These are phyloP conservation scores for Helicolenus hilgendorfi DNA, from an alignment of 2,797 vertebrate species.

Conservation along the genomic window DNA sequence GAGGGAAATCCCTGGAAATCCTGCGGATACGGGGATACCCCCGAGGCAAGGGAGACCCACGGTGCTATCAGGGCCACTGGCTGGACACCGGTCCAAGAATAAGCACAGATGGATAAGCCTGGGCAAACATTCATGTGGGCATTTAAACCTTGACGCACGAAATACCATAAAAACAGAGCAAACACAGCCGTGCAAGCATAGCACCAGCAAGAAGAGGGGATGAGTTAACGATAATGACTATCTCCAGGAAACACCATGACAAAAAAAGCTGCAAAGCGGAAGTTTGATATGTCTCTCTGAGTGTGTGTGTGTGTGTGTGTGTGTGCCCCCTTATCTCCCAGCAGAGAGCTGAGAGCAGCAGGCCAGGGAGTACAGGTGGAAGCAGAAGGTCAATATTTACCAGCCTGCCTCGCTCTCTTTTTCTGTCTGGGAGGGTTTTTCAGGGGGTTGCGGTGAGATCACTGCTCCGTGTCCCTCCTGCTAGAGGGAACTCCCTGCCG, in stretches of 20 bases:
- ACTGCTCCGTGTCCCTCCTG: constrained; percentile 60
- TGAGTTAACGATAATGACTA: neutral
- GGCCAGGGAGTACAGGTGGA: constrained; percentile 5
- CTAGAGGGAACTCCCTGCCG: constrained; percentile 89
- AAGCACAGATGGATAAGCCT: constrained; percentile 36
- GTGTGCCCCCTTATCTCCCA: constrained; percentile 30
- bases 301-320: neutral
- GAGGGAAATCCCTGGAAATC: constrained; percentile 69
- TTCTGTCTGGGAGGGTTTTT: constrained; percentile 65
- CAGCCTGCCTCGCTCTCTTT: constrained; percentile 30
- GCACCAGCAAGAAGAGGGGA: neutral
- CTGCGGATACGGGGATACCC: constrained; percentile 56
- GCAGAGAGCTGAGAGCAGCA: constrained; percentile 44
- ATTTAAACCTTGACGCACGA: constrained; percentile 1
- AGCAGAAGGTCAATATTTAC: constrained; percentile 90
- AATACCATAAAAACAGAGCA: constrained; percentile 16
- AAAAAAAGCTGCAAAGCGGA: constrained; percentile 21
- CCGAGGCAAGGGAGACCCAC: constrained; percentile 8
- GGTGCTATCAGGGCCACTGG: constrained; percentile 21
- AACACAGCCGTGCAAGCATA: neutral
- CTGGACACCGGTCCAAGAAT: constrained; percentile 27
- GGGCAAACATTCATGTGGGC: constrained; percentile 33
- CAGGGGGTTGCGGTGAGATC: constrained; percentile 74
- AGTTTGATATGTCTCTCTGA: constrained; percentile 41
- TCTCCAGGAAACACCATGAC: constrained; percentile 57